Percentiles rank a stretch among this genome's conserved stretches.
These are phyloP conservation scores for Meandrusa payeni DNA, from an alignment of 2,888 invertebrate species.

Conservation along the genomic window DNA sequence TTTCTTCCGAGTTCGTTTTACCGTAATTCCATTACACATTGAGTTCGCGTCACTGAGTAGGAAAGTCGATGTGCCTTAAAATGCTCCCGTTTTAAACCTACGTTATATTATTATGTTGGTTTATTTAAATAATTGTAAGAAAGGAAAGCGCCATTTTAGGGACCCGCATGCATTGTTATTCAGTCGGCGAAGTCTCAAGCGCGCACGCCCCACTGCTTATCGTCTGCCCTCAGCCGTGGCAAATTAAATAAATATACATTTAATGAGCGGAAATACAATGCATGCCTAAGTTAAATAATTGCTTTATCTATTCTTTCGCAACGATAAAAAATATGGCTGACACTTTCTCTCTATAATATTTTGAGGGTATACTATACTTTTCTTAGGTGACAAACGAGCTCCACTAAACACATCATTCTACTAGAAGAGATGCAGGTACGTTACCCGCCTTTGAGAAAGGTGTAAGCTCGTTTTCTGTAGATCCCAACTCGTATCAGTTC, in stretches of 20 bases:
- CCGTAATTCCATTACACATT: slow-evolving; percentile 49
- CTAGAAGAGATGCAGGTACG: too few species aligned
- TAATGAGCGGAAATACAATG: slow-evolving; percentile 79
- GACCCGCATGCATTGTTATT: slow-evolving; percentile 72
- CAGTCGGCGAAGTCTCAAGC: slow-evolving; percentile 63
- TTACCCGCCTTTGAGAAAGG: too few species aligned
- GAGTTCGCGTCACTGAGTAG: slow-evolving; percentile 40
- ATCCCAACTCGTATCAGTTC: too few species aligned
- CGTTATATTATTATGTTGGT: slow-evolving; percentile 37
- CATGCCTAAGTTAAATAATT: slow-evolving; percentile 75
- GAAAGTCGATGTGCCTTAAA: slow-evolving; percentile 38
- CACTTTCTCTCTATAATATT: too few species aligned
- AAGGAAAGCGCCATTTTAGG: slow-evolving; percentile 62
- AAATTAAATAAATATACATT: slow-evolving; percentile 80
- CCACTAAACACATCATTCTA: too few species aligned
- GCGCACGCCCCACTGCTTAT: slow-evolving; percentile 76
- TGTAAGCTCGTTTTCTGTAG: too few species aligned
- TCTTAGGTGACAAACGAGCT: too few species aligned
- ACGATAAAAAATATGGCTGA: background rate
- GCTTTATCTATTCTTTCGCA: slow-evolving; percentile 58
- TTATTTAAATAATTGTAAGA: slow-evolving; percentile 29
- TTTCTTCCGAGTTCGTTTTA: slow-evolving; percentile 41
- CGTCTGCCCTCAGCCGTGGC: slow-evolving; percentile 74
- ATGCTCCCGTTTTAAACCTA: slow-evolving; percentile 37
- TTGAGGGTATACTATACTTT: too few species aligned